A percentile compares a stretch with the other conserved stretches of the same genome.
These are phyloP conservation scores for Papio anubis DNA, from an alignment of 2,113 vertebrate genomes.

Conservation along the genomic window DNA sequence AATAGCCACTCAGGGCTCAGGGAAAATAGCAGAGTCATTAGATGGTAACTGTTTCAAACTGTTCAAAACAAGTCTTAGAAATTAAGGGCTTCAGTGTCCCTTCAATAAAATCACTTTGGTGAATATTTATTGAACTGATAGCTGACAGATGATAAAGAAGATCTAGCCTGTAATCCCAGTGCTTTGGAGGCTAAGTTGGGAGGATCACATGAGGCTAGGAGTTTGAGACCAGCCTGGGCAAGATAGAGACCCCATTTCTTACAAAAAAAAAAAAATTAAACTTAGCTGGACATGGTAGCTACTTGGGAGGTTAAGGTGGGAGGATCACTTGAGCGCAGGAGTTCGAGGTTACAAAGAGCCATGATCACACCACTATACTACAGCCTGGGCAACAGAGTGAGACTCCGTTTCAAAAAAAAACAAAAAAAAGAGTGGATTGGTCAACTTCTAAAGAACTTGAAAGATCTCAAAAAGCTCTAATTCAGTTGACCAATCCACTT, in stretches of 20 bases:
- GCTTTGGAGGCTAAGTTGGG: neutral
- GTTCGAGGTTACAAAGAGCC: neutral
- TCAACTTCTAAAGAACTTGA: neutral
- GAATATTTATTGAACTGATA: constrained; percentile 12
- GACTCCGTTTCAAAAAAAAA: neutral
- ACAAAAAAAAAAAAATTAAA: neutral
- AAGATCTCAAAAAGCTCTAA: constrained; percentile 24
- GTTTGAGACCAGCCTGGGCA: neutral
- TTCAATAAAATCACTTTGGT: constrained; percentile 27
- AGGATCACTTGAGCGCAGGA: neutral
- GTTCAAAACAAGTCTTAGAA: constrained; percentile 43
- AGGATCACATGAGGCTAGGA: neutral
- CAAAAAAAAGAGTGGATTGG: neutral
- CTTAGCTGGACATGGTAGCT: neutral
- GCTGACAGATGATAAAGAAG: neutral
- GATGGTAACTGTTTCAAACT: neutral
- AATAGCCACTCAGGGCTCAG: constrained; percentile 40
- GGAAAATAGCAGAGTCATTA: constrained; percentile 46
- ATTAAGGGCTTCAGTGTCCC: neutral
- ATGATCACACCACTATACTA: neutral
- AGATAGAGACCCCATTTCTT: neutral
- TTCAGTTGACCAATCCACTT: neutral
- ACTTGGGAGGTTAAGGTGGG: neutral
- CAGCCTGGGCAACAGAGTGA: neutral
- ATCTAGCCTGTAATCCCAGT: neutral